Evolutionary conservation across 2,113 vertebrate genomes (phyloP).

Genomic region (Macquaria ambigua): DNA sequence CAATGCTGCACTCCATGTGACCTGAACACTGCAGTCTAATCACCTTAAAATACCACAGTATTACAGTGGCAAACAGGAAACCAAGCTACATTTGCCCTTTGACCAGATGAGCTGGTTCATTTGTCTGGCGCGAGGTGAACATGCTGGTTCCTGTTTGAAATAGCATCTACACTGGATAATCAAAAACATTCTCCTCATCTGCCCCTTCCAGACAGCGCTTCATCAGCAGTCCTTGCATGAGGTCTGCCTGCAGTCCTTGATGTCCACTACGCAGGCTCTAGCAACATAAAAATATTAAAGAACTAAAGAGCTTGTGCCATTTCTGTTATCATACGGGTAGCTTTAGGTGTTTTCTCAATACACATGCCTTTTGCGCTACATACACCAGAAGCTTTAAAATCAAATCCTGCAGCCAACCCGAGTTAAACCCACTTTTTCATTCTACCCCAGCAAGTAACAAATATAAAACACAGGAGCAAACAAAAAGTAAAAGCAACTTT

Average conservation of each 20-base stretch:
- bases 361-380: background rate
- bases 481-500: conserved; percentile 42
- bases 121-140: conserved; percentile 52
- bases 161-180: conserved; percentile 78
- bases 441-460: conserved; percentile 24
- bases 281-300: conserved; percentile 43
- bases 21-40: conserved; percentile 63
- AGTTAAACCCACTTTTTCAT: conserved; percentile 20
- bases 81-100: conserved; percentile 64
- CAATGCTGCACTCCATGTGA: conserved; percentile 54
- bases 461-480: conserved; percentile 50
- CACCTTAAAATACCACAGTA: conserved; percentile 70
- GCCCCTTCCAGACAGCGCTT: conserved; percentile 64
- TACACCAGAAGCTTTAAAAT: conserved; percentile 36
- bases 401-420: conserved; percentile 13
- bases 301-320: conserved; percentile 34
- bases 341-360: conserved; percentile 32
- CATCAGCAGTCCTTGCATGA: conserved; percentile 65
- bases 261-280: conserved; percentile 58
- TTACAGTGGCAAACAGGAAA: conserved; percentile 68
- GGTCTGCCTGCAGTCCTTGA: conserved; percentile 61
- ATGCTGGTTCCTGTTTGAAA: conserved; percentile 72
- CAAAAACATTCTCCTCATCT: conserved; percentile 72
- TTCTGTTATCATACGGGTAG: conserved; percentile 18
- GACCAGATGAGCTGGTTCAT: conserved; percentile 66